phyloP scores from a whole-genome alignment of 30 jellyfish, hydroid and myxozoan species.

The Haliclystus octoradiatus region DNA sequence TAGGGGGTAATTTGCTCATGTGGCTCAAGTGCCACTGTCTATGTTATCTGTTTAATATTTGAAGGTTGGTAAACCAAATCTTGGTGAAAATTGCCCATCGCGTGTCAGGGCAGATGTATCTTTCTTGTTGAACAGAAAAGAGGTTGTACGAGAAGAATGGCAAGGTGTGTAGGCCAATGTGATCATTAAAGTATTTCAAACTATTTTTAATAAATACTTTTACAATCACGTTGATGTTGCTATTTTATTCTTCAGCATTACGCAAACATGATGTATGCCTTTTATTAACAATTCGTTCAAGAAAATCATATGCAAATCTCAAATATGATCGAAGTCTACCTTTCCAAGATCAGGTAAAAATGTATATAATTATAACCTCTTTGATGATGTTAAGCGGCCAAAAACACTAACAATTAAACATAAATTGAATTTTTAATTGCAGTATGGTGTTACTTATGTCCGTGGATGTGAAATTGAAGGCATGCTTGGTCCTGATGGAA shows the following conservation, averaged over 20 bases:
- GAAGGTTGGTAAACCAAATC: constrained; percentile 96
- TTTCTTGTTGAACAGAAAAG: constrained; percentile 45
- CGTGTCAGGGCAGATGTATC: constrained; percentile 84
- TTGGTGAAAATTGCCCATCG: constrained; percentile 89
- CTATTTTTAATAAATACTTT: neutral
- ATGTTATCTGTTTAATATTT: too few relatives aligned
- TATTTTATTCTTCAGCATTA: constrained; percentile 29
- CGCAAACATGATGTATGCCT: constrained; percentile 92
- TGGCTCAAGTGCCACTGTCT: too few relatives aligned
- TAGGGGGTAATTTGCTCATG: too few relatives aligned
- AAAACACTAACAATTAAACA: too few relatives aligned
- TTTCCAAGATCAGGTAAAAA: constrained; percentile 80
- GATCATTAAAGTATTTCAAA: neutral
- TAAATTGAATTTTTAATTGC: too few relatives aligned
- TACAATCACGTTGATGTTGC: neutral
- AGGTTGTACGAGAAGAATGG: constrained; percentile 73
- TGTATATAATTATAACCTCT: neutral
- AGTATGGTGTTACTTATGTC: constrained; percentile 79
- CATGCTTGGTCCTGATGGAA: constrained; percentile 87
- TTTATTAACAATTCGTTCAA: constrained; percentile 53
- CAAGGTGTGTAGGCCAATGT: constrained; percentile 32
- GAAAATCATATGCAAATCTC: constrained; percentile 13
- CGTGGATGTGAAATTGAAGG: constrained; percentile 99
- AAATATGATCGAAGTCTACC: constrained; percentile 53
- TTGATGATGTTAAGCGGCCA: too few relatives aligned